phyloP scores from a whole-genome alignment of 2,888 invertebrate genomes.

The Thereva nobilitata region DNA sequence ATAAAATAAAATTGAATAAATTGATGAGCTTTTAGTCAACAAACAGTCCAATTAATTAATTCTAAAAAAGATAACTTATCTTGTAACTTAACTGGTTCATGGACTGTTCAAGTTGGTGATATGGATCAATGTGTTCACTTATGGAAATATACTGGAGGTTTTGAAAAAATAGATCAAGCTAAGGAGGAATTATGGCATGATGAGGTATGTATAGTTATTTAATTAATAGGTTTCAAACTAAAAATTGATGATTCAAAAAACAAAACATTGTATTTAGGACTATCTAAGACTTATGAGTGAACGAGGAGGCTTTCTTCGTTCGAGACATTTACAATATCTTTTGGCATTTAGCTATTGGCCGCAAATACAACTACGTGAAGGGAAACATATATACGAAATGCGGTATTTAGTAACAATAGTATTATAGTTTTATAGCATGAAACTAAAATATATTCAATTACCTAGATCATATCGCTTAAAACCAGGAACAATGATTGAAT shows the following conservation, averaged over 20 bases:
- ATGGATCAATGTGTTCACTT: constrained; percentile 96
- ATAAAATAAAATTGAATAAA: neutral
- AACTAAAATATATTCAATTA: constrained; percentile 14
- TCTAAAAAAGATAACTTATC: constrained; percentile 73
- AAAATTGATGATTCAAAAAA: neutral
- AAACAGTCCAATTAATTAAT: constrained; percentile 75
- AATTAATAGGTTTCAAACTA: constrained; percentile 3
- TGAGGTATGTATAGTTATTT: constrained; percentile 63
- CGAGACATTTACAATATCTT: constrained; percentile 89
- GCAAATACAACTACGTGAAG: constrained; percentile 70
- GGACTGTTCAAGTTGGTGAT: constrained; percentile 95
- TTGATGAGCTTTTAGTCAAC: constrained; percentile 64
- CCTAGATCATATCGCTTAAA: constrained; percentile 78
- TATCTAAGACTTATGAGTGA: constrained; percentile 74
- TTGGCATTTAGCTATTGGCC: constrained; percentile 99
- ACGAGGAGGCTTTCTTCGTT: constrained; percentile 77
- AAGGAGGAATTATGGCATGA: constrained; percentile 71
- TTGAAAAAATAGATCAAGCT: constrained; percentile 80
- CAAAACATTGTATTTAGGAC: constrained; percentile 61
- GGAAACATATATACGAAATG: constrained; percentile 91
- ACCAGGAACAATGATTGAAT: constrained; percentile 99
- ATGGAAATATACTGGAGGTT: constrained; percentile 95
- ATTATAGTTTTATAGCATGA: constrained; percentile 59
- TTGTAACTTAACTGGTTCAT: constrained; percentile 90
- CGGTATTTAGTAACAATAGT: constrained; percentile 56